A percentile compares a stretch with the other conserved stretches of the same genome.
phyloP scores from a whole-genome alignment of 2,797 vertebrate genomes.

The Oryzias sinensis region DNA sequence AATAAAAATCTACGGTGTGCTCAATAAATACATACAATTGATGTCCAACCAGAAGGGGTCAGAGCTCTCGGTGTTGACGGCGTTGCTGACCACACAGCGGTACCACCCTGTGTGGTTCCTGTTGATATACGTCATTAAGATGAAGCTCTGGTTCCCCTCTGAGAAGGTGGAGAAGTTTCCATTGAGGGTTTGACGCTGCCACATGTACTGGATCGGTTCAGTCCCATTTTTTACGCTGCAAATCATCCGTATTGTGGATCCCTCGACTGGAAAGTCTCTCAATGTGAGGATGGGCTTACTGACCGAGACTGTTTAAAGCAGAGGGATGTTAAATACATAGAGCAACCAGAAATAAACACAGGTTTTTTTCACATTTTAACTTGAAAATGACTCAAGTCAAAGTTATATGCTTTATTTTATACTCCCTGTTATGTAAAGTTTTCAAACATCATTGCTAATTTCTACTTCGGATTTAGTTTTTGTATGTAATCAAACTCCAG shows the following conservation, averaged over 20 bases:
- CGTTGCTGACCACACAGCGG: constrained; percentile 79
- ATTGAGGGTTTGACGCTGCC: constrained; percentile 74
- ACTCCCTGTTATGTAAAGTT: no score
- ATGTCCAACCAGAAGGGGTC: constrained; percentile 81
- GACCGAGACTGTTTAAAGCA: constrained; percentile 78
- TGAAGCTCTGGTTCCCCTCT: constrained; percentile 50
- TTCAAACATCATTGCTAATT: no score
- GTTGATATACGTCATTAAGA: constrained; percentile 74
- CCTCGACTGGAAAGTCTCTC: constrained; percentile 79
- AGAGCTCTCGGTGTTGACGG: constrained; percentile 82
- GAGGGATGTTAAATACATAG: constrained; percentile 9
- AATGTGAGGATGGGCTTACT: constrained; percentile 82
- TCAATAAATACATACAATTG: constrained; percentile 82
- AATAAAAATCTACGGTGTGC: no score
- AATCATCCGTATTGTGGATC: constrained; percentile 71
- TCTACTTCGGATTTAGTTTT: no score
- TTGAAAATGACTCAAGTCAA: no score
- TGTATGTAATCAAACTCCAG: no score
- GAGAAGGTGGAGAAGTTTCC: constrained; percentile 59
- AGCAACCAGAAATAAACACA: background rate
- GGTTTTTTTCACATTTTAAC: background rate
- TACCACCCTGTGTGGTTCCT: constrained; percentile 87
- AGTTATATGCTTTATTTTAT: no score
- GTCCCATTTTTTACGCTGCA: constrained; percentile 85
- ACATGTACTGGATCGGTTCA: constrained; percentile 80